These are phyloP conservation scores for Drosophila bocki DNA, from an alignment of 1,140 invertebrate species.

Conservation along the genomic window DNA sequence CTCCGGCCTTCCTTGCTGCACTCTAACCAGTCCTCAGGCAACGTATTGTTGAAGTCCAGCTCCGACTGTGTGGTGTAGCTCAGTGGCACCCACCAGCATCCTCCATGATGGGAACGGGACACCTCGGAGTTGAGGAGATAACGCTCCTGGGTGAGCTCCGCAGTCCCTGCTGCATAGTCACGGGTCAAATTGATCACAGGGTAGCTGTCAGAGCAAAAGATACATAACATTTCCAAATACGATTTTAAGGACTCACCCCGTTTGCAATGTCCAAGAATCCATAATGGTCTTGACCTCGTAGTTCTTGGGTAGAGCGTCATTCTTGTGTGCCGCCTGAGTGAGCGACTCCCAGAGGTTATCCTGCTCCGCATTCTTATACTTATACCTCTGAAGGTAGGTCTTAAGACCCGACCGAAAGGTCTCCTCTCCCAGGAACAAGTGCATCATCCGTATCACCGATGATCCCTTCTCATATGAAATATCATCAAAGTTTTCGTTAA, in stretches of 20 bases:
- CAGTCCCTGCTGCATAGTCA: conserved; percentile 85
- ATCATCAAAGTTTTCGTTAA: conserved; percentile 93
- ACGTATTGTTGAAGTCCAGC: conserved; percentile 84
- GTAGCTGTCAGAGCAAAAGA: conserved; percentile 84
- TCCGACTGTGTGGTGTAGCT: too few relatives aligned
- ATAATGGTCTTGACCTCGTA: conserved; percentile 89
- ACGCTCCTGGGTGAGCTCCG: conserved; percentile 21
- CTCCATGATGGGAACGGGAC: neutral
- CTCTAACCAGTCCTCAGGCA: conserved; percentile 87
- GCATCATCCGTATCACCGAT: conserved; percentile 94
- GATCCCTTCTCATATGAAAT: conserved; percentile 95
- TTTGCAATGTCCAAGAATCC: conserved; percentile 93
- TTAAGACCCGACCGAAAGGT: conserved; percentile 89
- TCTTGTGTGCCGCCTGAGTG: conserved; percentile 86
- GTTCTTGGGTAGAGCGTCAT: conserved; percentile 85
- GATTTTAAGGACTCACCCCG: conserved; percentile 85
- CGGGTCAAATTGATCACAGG: conserved; percentile 90
- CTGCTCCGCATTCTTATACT: conserved; percentile 90
- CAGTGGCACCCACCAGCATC: conserved; percentile 86
- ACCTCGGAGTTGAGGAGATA: conserved; percentile 6
- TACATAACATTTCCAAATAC: too few relatives aligned
- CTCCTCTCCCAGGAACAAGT: conserved; percentile 91
- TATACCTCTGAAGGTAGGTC: conserved; percentile 88
- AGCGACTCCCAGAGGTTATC: conserved; percentile 92
- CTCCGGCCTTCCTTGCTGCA: conserved; percentile 66